Conservation (phyloP, 2,888 invertebrate genomes). For the Dione vanillae region DNA sequence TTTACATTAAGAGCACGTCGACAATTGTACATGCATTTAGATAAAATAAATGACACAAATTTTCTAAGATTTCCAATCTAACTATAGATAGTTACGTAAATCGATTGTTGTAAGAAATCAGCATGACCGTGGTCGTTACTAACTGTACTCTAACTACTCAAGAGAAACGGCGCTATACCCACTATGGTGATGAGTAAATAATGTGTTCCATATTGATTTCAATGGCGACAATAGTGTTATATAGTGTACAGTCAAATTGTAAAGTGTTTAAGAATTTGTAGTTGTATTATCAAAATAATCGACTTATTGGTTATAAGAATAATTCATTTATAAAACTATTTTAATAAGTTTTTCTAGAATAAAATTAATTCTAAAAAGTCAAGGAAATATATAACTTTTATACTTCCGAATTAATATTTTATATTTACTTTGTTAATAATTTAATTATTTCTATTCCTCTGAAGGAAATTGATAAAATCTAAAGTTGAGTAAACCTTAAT, state of each 20-base stretch:
- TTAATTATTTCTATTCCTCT: background rate
- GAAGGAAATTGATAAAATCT: background rate
- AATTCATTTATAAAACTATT: too few species aligned
- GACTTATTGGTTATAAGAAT: too few species aligned
- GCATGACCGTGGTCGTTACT: slow-evolving; percentile 38
- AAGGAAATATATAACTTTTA: too few species aligned
- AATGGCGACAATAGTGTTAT: background rate
- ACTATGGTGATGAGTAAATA: slow-evolving; percentile 38
- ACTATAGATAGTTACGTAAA: slow-evolving; percentile 34
- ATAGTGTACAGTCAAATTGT: background rate
- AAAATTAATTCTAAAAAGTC: too few species aligned
- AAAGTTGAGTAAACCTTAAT: background rate
- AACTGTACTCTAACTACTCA: slow-evolving; percentile 37
- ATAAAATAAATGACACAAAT: slow-evolving; percentile 40
- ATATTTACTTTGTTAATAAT: background rate
- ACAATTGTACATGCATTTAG: slow-evolving; percentile 14
- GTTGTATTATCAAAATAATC: too few species aligned
- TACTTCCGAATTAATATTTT: too few species aligned
- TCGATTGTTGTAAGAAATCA: slow-evolving; percentile 38
- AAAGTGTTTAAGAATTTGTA: too few species aligned
- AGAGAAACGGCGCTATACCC: slow-evolving; percentile 36
- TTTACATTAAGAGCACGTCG: slow-evolving; percentile 23
- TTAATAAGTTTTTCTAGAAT: too few species aligned
- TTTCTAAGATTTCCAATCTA: slow-evolving; percentile 39
- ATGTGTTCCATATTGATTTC: slow-evolving; percentile 20